Percentiles rank a stretch among this genome's conserved stretches.
Conservation (phyloP, 2,113 vertebrate genomes). For the Carlito syrichta region DNA sequence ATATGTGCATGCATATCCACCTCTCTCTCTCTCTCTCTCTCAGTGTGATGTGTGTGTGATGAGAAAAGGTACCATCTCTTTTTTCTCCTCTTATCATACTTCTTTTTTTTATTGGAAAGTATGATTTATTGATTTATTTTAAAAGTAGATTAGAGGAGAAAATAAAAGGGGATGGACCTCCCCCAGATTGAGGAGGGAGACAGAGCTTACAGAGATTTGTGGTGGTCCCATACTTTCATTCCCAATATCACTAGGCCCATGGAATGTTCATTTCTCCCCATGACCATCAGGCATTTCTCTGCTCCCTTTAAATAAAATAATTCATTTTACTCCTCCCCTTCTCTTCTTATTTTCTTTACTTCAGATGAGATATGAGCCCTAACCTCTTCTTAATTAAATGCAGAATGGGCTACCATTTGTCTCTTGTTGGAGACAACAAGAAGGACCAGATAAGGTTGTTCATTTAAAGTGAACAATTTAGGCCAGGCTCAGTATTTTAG, state of each 20-base stretch:
- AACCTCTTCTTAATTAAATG: not conserved
- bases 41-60: not conserved
- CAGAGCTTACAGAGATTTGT: no score
- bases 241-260: not conserved
- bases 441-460: not conserved
- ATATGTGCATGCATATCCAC: no score
- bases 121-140: no score
- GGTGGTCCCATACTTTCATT: no score
- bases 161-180: no score
- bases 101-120: no score
- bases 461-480: no score
- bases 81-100: not conserved
- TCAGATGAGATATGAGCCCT: not conserved
- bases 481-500: no score
- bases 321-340: not conserved
- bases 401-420: not conserved
- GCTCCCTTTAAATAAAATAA: not conserved
- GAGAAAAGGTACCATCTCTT: rapidly evolving
- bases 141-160: no score
- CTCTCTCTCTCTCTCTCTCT: no score
- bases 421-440: not conserved
- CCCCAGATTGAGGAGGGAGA: no score
- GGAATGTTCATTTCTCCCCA: not conserved
- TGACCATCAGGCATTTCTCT: not conserved
- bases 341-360: not conserved